Evolutionary conservation across 2,113 vertebrate species (phyloP), one percentile per base, ranked within the genome.

Genomic region (Leuciscus idus): DNA sequence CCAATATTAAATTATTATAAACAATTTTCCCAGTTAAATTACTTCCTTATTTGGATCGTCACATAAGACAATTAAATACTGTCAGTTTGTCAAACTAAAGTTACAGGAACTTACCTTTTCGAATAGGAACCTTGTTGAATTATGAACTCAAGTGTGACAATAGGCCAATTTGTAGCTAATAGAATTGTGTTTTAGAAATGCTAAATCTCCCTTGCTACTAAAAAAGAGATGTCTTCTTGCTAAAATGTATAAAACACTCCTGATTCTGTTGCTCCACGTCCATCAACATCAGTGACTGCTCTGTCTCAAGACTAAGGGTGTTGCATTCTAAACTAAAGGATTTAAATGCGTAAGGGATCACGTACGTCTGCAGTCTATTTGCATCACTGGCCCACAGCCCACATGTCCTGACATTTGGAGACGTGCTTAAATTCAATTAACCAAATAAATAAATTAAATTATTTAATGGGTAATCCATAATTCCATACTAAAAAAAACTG

Each of bases 331-430:
- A 52, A 86, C 52, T 86, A 75, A 64, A 86, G 39, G 55, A 73
- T 43, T 61, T 82, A 82, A 75, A 64, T 82, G 57, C 79, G 12
- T 86, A 73, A 75, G 79, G 10, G 48, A 59, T 86, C 23, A 81
- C 70, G 70, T 33, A 26, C 39, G 68, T 76, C 48, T 77, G 48
- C 94, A 92, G 91, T 88, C 93, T 93, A 95, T 55, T 85, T 92
- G 95, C 95, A 92, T 92, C 90, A 93, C 92, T 93, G 92, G 89
- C 23, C 61, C 39, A 66, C 28, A 78, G 57, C 74, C 55, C 26
- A 43, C 17, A 72, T 36, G 59, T 55, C 78, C 59, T 78, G 46
- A 57, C 6, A 23, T 21, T 57, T 36, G 4, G 12, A 26, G 43
- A n/a, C 78, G 13, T 17, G 17, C 55, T 33, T 17, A 39, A 79